Evolutionary conservation across 2,888 invertebrate genomes (phyloP).

Genomic region (Sylvicola cinctus): DNA sequence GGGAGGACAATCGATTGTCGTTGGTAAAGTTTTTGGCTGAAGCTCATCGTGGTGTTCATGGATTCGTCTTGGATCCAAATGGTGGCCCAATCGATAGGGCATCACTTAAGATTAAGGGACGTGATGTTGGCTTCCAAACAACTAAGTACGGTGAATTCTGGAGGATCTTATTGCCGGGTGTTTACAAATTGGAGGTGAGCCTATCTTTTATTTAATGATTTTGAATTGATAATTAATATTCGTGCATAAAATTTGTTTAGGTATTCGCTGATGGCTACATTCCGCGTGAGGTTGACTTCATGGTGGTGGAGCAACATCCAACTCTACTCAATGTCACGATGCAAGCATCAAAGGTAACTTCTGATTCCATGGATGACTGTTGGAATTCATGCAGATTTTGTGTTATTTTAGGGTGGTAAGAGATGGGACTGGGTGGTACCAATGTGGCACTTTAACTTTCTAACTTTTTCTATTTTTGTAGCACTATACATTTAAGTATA

Average conservation of each 20-base stretch:
- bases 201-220: background rate
- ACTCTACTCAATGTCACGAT: slow-evolving; percentile 68
- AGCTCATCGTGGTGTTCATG: slow-evolving; percentile 74
- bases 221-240: background rate
- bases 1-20: slow-evolving; percentile 76
- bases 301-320: slow-evolving; percentile 68
- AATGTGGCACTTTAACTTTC: background rate
- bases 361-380: background rate
- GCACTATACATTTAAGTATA: background rate
- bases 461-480: background rate
- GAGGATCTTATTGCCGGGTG: slow-evolving; percentile 74
- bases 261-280: slow-evolving; percentile 58
- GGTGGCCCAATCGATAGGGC: slow-evolving; percentile 64
- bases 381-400: background rate
- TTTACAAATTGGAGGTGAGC: slow-evolving; percentile 59
- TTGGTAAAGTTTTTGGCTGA: slow-evolving; percentile 67
- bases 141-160: slow-evolving; percentile 89
- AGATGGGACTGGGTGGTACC: background rate
- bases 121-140: slow-evolving; percentile 68
- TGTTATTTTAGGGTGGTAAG: slow-evolving; percentile 1
- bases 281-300: slow-evolving; percentile 67
- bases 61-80: slow-evolving; percentile 60
- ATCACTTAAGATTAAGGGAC: slow-evolving; percentile 52
- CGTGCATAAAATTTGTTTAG: slow-evolving; percentile 30
- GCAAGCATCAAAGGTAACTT: slow-evolving; percentile 49